phyloP scores from a whole-genome alignment of 2,797 vertebrate genomes.

The Eremophila alpestris region DNA sequence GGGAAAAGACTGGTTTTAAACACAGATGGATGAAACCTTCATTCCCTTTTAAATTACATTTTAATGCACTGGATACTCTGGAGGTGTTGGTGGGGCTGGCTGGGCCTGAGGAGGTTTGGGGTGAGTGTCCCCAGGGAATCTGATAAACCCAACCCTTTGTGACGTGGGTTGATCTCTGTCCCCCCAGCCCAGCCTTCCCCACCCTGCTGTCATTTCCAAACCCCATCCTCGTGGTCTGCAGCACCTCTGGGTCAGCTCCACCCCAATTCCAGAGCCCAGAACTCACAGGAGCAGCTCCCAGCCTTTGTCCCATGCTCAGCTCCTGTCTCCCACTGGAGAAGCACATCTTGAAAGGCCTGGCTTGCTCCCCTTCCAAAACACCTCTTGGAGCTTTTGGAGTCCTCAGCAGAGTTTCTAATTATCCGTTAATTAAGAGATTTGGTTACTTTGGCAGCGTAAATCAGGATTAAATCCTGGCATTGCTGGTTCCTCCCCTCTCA shows the following conservation, averaged over 20 bases:
- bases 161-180: neutral
- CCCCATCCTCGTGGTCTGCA: neutral
- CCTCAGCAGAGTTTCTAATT: neutral
- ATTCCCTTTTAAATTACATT: neutral
- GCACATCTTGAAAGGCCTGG: neutral
- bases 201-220: neutral
- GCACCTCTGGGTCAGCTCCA: neutral
- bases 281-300: neutral
- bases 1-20: neutral
- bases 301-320: neutral
- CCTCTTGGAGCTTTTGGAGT: neutral
- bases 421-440: neutral
- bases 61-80: neutral
- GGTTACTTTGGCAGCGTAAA: neutral
- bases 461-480: neutral
- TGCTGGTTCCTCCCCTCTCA: neutral
- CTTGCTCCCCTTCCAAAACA: neutral
- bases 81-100: neutral
- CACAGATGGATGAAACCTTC: neutral
- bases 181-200: neutral
- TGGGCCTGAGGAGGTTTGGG: neutral
- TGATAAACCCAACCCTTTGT: fast-evolving
- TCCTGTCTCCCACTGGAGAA: fast-evolving
- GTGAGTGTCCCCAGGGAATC: neutral
- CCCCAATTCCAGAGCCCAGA: fast-evolving